These are phyloP conservation scores for Cololabis saira DNA, from an alignment of 2,113 vertebrate species.

Conservation along the genomic window DNA sequence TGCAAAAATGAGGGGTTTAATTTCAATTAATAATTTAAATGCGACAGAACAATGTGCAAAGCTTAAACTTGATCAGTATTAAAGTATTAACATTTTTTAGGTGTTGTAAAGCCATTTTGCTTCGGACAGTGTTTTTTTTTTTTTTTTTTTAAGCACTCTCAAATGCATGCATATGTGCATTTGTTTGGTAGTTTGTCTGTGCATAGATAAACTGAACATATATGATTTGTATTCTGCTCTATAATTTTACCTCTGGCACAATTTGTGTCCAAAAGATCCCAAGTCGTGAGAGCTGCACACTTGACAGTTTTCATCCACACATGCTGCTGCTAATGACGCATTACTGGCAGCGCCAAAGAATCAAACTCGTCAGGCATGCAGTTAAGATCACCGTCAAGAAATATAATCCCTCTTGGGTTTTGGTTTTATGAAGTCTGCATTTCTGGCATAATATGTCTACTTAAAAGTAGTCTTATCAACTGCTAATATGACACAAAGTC, in stretches of 20 bases:
- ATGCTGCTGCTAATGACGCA: constrained; percentile 16
- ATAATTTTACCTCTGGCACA: constrained; percentile 15
- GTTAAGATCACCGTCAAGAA: constrained; percentile 4
- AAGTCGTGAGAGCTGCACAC: constrained; percentile 15
- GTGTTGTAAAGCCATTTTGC: constrained; percentile 33
- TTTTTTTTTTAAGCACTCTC: constrained; percentile 20
- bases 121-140: constrained; percentile 32
- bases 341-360: neutral
- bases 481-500: neutral
- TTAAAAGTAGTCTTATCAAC: neutral
- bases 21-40: neutral
- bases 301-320: constrained; percentile 17
- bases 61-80: neutral
- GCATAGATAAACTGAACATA: neutral
- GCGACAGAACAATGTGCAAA: too few relatives aligned
- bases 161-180: constrained; percentile 5
- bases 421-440: neutral
- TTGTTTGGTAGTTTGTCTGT: neutral
- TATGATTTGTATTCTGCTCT: neutral
- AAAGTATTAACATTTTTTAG: neutral
- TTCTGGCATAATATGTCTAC: neutral
- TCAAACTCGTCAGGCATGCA: neutral
- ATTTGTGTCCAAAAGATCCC: neutral
- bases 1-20: neutral
- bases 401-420: neutral